phyloP scores from a whole-genome alignment of 2,888 invertebrate species.

The Himalopsyche japonica region DNA sequence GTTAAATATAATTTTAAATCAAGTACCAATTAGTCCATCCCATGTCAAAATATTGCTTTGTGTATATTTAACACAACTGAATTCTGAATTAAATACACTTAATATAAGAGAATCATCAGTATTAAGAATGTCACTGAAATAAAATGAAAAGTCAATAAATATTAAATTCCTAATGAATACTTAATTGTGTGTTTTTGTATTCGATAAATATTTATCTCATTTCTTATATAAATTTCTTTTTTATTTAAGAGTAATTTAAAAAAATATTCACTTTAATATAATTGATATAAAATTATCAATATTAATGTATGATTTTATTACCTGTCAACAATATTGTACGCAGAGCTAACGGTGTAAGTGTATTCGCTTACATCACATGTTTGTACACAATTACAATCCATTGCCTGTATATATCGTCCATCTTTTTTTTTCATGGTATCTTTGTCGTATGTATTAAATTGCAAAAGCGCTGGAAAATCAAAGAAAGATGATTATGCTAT shows the following conservation, averaged over 20 bases:
- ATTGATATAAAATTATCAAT: no score
- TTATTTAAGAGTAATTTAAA: no score
- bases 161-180: no score
- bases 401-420: constrained; percentile 10
- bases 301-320: neutral
- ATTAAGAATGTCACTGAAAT: constrained; percentile 20
- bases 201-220: no score
- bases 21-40: constrained; percentile 41
- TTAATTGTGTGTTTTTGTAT: no score
- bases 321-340: constrained; percentile 20
- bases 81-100: constrained; percentile 38
- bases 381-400: constrained; percentile 40
- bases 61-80: constrained; percentile 41
- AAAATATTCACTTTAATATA: no score
- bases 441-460: neutral
- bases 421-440: neutral
- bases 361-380: constrained; percentile 41
- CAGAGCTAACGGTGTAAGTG: constrained; percentile 26
- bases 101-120: constrained; percentile 30
- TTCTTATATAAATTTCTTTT: no score
- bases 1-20: neutral
- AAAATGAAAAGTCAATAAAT: neutral
- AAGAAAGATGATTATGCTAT: no score
- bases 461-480: neutral
- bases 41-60: constrained; percentile 41